These are phyloP conservation scores for Dusona sp. DNA, from an alignment of 2,888 invertebrate genomes.

Conservation along the genomic window DNA sequence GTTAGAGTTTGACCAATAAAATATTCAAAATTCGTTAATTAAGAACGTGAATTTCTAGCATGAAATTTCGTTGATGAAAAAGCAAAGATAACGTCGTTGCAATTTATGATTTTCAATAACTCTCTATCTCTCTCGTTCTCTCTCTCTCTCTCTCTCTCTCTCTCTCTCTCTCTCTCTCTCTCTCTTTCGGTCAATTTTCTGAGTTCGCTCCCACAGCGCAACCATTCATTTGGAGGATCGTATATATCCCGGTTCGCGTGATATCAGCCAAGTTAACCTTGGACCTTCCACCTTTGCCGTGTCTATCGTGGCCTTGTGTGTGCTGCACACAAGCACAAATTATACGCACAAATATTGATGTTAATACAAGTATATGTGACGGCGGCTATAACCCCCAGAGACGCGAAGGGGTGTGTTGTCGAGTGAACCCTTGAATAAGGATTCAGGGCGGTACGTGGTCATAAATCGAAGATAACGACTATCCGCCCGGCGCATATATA, in stretches of 20 bases:
- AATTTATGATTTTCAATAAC: neutral
- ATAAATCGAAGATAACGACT: slow-evolving; percentile 81
- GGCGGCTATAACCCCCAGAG: neutral
- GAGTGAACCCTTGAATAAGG: slow-evolving; percentile 74
- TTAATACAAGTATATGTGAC: neutral
- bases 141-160: neutral
- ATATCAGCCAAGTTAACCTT: slow-evolving; percentile 58
- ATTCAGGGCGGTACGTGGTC: slow-evolving; percentile 77
- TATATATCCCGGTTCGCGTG: slow-evolving; percentile 51
- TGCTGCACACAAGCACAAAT: slow-evolving; percentile 14
- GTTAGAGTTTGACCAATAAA: slow-evolving; percentile 8
- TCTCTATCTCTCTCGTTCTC: neutral
- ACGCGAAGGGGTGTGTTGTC: slow-evolving; percentile 39
- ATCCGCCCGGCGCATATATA: slow-evolving; percentile 52
- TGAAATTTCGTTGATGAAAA: slow-evolving; percentile 10
- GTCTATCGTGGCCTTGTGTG: slow-evolving; percentile 59
- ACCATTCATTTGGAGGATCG: slow-evolving; percentile 52
- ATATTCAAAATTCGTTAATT: neutral
- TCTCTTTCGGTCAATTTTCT: neutral
- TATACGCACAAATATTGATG: neutral
- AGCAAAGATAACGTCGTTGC: neutral
- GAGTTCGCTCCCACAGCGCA: slow-evolving; percentile 17
- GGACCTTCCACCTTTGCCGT: slow-evolving; percentile 64
- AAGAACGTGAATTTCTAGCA: slow-evolving; percentile 1
- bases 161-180: neutral